phyloP scores from a whole-genome alignment of 2,113 vertebrate genomes.

The Phainopepla nitens region DNA sequence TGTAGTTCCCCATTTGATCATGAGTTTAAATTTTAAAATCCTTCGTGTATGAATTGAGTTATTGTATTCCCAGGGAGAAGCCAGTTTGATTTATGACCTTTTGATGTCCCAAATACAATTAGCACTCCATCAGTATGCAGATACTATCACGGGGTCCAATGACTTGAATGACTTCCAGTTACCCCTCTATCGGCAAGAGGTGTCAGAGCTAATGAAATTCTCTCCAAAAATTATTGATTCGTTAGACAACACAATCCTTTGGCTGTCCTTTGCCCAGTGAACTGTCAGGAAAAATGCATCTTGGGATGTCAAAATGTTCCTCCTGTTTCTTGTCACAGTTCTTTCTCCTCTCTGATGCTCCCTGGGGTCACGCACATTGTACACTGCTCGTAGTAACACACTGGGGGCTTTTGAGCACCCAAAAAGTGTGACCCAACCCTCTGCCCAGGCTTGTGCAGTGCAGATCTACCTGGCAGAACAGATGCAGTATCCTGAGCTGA shows the following conservation, averaged over 20 bases:
- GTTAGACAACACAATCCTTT: constrained; percentile 55
- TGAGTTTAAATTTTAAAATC: constrained; percentile 61
- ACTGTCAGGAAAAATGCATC: constrained; percentile 43
- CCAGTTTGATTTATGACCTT: constrained; percentile 53
- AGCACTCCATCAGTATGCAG: constrained; percentile 39
- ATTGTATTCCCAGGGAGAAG: constrained; percentile 23
- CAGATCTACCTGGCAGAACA: background rate
- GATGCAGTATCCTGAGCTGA: background rate
- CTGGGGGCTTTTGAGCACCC: background rate
- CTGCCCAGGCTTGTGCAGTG: background rate
- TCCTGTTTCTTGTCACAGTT: constrained; percentile 1
- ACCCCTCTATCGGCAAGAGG: constrained; percentile 38
- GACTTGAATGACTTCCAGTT: constrained; percentile 71
- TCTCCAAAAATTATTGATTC: constrained; percentile 70
- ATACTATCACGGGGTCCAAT: constrained; percentile 24
- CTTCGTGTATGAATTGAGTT: constrained; percentile 14
- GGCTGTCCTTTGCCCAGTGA: constrained; percentile 34
- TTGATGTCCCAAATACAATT: constrained; percentile 48
- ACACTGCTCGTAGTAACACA: rapidly evolving
- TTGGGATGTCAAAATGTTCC: constrained; percentile 12
- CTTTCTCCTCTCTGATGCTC: background rate
- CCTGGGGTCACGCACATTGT: rapidly evolving
- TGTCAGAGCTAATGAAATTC: constrained; percentile 71
- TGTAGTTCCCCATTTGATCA: constrained; percentile 34
- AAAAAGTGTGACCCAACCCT: background rate